Evolutionary conservation across 2,113 vertebrate species (phyloP), one percentile per base, ranked within the genome.

Genomic region (Scolopax mira): DNA sequence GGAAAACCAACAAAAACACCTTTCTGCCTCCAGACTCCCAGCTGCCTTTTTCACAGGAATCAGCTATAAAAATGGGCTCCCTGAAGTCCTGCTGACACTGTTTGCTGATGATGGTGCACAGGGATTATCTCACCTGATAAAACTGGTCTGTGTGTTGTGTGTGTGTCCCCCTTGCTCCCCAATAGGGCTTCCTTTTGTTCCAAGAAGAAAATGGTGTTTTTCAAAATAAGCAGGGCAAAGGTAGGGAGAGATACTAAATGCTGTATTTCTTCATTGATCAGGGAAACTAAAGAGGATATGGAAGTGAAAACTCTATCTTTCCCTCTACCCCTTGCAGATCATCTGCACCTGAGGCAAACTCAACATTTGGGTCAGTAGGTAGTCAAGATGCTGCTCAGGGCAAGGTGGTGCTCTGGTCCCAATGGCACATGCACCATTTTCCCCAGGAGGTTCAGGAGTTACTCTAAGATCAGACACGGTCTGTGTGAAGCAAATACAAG

Each of bases 401-500:
- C 65, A 69, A 73, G 15, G 46, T 9, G 33, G 39, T 85, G 41
- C 14, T 22, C 41, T 65, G 17, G 13, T 73, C 41, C 58, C 67
- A 66, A 7, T n/a, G 41, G 21, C 67, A 33, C 48, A 30, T 42
- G 28, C 23, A 54, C 24, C 22, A 24, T 85, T 94, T 61, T 11
- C 10, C 27, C 10, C 27, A 44, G 11, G n/a, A 73, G 27, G 17
- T 54, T 69, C 52, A 73, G 66, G 18, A 39, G 5, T 58, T 77
- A 18, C 24, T 44, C 24, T n/a, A 49, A 48, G 16, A 39, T 42
- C 33, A 57, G 35, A 33, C 9, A 35, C 0, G 0, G 70, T 16
- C 35, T 31, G 5, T 17, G 15, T 21, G 24, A 90, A 83, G 69
- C 21, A 48, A 88, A 35, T 24, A 48, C 6, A 37, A 30, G 33